phyloP scores from a whole-genome alignment of 2,113 vertebrate species.

The Piprites chloris region DNA sequence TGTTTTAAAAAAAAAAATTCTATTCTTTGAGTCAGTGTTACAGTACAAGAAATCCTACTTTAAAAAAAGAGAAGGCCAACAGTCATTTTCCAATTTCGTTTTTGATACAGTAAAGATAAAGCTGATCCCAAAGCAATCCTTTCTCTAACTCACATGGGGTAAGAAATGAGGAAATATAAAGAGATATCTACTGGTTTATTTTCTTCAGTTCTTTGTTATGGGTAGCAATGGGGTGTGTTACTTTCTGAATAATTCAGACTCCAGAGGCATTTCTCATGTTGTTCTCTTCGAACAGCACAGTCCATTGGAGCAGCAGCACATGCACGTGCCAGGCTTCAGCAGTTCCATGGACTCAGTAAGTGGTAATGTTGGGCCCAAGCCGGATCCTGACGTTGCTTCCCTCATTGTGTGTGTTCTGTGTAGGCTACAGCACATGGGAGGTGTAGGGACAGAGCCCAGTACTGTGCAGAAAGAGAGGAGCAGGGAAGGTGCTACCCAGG shows the following conservation, averaged over 20 bases:
- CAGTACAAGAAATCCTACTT: neutral
- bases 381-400: neutral
- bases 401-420: neutral
- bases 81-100: neutral
- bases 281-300: neutral
- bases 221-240: neutral
- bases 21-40: neutral
- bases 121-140: neutral
- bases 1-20: neutral
- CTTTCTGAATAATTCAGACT: neutral
- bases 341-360: neutral
- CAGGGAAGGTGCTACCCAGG: neutral
- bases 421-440: neutral
- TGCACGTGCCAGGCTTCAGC: neutral
- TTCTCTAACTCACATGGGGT: neutral
- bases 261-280: neutral
- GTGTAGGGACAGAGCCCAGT: neutral
- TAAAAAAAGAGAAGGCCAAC: neutral
- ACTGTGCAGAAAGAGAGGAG: neutral
- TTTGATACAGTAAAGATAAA: neutral
- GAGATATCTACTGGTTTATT: neutral
- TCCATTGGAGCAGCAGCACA: neutral
- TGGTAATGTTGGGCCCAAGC: neutral
- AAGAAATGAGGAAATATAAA: neutral
- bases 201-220: neutral